These are phyloP conservation scores for Lacerta agilis DNA, from an alignment of 2,797 vertebrate species.

Conservation along the genomic window DNA sequence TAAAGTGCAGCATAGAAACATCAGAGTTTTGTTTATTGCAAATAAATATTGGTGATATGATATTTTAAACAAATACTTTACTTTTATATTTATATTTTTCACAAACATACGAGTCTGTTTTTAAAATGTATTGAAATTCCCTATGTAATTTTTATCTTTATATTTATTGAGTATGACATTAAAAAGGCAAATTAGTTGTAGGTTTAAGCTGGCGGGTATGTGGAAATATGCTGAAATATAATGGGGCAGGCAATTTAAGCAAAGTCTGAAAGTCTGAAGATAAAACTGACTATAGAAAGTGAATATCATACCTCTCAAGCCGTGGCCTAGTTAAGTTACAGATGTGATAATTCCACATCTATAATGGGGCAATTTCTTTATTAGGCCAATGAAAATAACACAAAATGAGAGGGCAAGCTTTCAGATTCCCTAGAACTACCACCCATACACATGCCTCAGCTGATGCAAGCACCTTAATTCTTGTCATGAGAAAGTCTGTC, in stretches of 20 bases:
- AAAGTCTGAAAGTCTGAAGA: background rate
- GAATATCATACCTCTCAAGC: background rate
- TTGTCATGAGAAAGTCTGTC: too few species aligned
- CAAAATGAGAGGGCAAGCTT: too few species aligned
- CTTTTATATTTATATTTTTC: slow-evolving; percentile 14
- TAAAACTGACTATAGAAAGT: background rate
- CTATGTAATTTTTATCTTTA: slow-evolving; percentile 8
- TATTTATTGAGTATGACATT: slow-evolving; percentile 20
- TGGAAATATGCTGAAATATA: background rate
- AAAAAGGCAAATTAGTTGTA: background rate
- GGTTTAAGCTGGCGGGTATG: background rate
- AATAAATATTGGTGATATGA: slow-evolving; percentile 19
- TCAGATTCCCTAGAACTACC: too few species aligned
- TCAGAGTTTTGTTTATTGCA: slow-evolving; percentile 39
- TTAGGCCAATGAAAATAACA: too few species aligned
- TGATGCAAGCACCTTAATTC: too few species aligned
- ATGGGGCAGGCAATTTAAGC: background rate
- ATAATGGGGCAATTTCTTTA: background rate
- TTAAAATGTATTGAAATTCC: background rate
- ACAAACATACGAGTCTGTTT: background rate
- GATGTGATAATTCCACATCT: background rate
- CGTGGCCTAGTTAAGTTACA: background rate
- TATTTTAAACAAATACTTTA: slow-evolving; percentile 15
- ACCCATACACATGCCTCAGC: too few species aligned
- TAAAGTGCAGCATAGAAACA: background rate